These are phyloP conservation scores for Myrmecobius fasciatus DNA, from an alignment of 2,113 vertebrate species.

Conservation along the genomic window DNA sequence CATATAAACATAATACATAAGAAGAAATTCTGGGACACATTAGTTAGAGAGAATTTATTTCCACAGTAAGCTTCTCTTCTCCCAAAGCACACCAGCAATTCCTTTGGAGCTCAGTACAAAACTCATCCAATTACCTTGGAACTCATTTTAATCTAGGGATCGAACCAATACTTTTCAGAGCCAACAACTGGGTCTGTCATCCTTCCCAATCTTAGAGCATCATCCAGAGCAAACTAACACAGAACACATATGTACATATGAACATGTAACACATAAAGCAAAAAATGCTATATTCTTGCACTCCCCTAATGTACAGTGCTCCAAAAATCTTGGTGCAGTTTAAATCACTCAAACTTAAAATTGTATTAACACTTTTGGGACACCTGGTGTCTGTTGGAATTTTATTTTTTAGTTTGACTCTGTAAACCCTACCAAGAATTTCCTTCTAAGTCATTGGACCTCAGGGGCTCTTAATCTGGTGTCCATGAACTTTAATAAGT, in stretches of 20 bases:
- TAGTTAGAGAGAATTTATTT: not conserved
- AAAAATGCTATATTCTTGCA: not conserved
- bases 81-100: not conserved
- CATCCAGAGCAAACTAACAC: not conserved
- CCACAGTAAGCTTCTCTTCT: not conserved
- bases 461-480: not conserved
- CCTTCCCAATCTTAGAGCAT: not conserved
- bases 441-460: not conserved
- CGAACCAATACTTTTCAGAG: not conserved
- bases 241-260: not conserved
- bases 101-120: not conserved
- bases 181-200: not conserved
- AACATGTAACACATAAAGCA: not conserved
- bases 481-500: not conserved
- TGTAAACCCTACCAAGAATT: not conserved
- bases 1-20: not conserved
- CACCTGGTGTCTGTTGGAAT: not conserved
- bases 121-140: not conserved
- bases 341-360: not conserved
- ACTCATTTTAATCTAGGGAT: not conserved
- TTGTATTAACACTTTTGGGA: not conserved
- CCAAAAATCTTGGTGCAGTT: not conserved
- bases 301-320: not conserved
- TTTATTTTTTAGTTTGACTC: not conserved
- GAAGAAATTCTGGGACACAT: not conserved